phyloP scores from a whole-genome alignment of 2,888 invertebrate genomes.

The Erebia epiphron region DNA sequence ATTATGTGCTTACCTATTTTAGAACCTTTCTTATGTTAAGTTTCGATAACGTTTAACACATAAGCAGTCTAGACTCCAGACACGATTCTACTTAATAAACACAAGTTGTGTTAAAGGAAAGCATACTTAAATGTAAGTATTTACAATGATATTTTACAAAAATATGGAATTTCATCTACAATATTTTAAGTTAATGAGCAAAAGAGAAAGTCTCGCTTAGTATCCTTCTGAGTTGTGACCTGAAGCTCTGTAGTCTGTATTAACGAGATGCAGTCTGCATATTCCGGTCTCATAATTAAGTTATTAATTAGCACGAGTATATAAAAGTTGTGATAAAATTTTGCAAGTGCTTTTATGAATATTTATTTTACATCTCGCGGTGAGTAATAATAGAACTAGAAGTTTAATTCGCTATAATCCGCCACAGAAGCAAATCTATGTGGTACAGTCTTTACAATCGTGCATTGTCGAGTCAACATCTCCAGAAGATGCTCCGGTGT shows the following conservation, averaged over 20 bases:
- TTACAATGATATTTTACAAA: neutral
- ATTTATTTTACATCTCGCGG: too few species aligned
- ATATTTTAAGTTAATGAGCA: slow-evolving; percentile 10
- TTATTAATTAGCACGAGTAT: slow-evolving; percentile 30
- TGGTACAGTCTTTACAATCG: too few species aligned
- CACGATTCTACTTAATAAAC: neutral
- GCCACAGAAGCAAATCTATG: too few species aligned
- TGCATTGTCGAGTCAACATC: too few species aligned
- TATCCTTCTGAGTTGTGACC: slow-evolving; percentile 7
- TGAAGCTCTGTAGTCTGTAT: neutral
- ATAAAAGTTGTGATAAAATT: slow-evolving; percentile 15
- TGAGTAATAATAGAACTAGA: too few species aligned
- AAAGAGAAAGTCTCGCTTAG: slow-evolving; percentile 16
- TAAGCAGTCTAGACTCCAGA: neutral
- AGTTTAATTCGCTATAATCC: too few species aligned
- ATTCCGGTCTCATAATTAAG: slow-evolving; percentile 27
- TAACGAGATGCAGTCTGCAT: slow-evolving; percentile 2
- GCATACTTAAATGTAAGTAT: neutral
- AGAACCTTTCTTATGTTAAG: too few species aligned
- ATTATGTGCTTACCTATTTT: too few species aligned
- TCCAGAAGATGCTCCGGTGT: too few species aligned
- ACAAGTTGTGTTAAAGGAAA: neutral
- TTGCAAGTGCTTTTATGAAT: slow-evolving; percentile 18
- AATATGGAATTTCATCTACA: slow-evolving; percentile 11
- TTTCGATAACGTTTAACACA: too few species aligned